These are phyloP conservation scores for Phenganax subtilis DNA, from an alignment of 92 coral and sea anemone species.

Conservation along the genomic window DNA sequence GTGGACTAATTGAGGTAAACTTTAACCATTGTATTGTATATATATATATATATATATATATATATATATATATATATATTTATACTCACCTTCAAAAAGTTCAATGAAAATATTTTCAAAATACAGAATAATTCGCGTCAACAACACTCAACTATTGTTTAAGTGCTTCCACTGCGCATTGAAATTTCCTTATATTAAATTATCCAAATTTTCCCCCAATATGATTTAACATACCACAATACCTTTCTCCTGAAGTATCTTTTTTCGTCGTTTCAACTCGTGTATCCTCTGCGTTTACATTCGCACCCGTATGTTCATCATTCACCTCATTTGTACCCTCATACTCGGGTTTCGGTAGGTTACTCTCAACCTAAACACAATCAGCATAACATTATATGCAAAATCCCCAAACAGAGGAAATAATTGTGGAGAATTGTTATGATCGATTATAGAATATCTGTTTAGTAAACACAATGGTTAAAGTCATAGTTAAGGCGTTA, in stretches of 20 bases:
- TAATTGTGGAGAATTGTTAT: background rate
- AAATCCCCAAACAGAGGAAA: too few species aligned
- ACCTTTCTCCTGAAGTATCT: conserved; percentile 13
- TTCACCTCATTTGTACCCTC: conserved; percentile 28
- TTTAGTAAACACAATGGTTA: background rate
- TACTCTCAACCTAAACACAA: background rate
- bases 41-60: too few species aligned
- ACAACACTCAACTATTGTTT: too few species aligned
- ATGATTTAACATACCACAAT: background rate
- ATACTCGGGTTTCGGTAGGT: background rate
- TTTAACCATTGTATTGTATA: too few species aligned
- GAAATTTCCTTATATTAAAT: background rate
- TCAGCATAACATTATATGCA: background rate
- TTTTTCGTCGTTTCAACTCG: background rate
- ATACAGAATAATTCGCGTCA: too few species aligned
- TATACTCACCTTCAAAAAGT: background rate
- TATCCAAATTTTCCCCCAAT: background rate
- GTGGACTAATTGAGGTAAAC: too few species aligned
- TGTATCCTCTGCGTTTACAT: background rate
- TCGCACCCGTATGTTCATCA: background rate
- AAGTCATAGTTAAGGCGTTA: too few species aligned
- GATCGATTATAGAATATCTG: background rate
- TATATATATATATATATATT: too few species aligned
- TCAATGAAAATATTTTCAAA: too few species aligned
- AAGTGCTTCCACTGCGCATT: background rate